Evolutionary conservation across 2,797 vertebrate genomes (phyloP).

Genomic region (Alauda arvensis): DNA sequence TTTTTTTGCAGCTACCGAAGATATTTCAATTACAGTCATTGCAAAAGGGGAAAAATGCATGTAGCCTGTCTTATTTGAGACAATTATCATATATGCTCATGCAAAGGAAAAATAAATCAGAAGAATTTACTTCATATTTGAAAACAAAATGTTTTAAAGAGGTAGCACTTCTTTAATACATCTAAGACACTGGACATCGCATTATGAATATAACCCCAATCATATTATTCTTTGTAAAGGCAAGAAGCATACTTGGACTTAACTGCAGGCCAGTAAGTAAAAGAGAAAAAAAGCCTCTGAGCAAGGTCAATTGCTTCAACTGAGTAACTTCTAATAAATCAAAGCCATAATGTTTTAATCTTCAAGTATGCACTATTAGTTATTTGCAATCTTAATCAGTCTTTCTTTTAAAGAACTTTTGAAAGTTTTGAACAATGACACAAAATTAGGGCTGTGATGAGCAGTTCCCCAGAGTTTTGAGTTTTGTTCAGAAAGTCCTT

Average conservation of each 20-base stretch:
- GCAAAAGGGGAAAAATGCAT: background rate
- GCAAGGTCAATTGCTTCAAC: conserved; percentile 16
- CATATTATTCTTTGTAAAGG: background rate
- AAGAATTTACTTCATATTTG: background rate
- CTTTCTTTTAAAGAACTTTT: conserved; percentile 13
- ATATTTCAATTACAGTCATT: background rate
- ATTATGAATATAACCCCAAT: background rate
- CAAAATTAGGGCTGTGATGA: conserved; percentile 10
- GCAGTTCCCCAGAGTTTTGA: conserved; percentile 11
- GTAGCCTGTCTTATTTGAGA: background rate
- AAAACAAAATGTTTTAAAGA: background rate
- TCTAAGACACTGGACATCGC: background rate
- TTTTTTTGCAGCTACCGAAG: background rate
- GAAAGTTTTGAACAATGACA: conserved; percentile 29
- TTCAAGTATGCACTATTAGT: background rate
- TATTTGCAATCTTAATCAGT: conserved; percentile 25
- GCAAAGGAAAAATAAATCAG: background rate
- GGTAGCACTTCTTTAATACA: background rate
- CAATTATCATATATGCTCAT: background rate
- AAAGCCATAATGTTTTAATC: background rate
- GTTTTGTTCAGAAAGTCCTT: conserved; percentile 45
- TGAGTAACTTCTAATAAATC: conserved; percentile 11
- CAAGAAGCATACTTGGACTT: background rate
- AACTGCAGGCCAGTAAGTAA: background rate
- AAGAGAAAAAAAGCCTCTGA: background rate